These are phyloP conservation scores for Gibbula magus DNA, from an alignment of 2,888 invertebrate species.

Conservation along the genomic window DNA sequence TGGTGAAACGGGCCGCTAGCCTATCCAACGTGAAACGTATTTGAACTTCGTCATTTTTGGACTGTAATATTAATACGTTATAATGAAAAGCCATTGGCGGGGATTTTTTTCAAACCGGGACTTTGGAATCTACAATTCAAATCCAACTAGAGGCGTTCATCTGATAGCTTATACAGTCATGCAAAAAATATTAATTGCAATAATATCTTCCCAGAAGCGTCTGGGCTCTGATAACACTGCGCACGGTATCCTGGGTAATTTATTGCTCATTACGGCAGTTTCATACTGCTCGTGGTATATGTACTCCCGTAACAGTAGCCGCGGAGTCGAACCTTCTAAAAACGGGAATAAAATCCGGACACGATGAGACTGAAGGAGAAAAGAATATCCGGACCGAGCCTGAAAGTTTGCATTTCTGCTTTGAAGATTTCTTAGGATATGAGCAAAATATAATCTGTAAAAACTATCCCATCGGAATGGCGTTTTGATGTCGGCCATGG, in stretches of 20 bases:
- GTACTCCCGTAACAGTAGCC: background rate
- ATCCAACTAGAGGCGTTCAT: background rate
- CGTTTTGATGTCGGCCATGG: background rate
- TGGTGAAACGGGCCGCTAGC: no score
- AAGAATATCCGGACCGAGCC: slow-evolving; percentile 1
- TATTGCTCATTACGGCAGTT: background rate
- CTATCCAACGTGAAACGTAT: no score
- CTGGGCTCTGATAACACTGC: no score
- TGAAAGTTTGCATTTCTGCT: background rate
- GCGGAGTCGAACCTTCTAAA: background rate
- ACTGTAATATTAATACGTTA: no score
- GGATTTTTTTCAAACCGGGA: no score
- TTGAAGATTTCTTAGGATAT: background rate
- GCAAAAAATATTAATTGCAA: background rate
- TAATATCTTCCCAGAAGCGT: no score
- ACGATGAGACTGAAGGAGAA: background rate
- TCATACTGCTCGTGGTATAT: background rate
- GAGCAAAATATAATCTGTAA: background rate
- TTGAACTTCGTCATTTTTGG: no score
- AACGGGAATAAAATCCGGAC: background rate
- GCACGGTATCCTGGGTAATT: background rate
- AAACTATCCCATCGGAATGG: background rate
- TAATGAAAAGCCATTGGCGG: no score
- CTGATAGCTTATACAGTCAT: background rate
- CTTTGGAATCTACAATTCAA: no score